Base-by-base conservation (phyloP, 2,797 vertebrate species). In the Enteromius anoplus region DNA sequence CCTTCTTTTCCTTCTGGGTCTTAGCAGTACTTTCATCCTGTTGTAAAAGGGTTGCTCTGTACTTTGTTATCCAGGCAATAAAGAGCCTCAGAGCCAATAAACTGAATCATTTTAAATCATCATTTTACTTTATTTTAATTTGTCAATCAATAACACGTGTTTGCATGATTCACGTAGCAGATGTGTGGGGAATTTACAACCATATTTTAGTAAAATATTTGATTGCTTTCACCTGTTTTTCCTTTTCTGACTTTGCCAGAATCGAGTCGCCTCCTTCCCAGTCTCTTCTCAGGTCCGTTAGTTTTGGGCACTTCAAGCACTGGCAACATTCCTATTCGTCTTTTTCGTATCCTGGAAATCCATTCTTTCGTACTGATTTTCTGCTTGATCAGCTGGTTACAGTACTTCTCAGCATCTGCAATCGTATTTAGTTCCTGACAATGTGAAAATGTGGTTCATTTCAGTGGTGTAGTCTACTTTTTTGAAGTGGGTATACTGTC, bases 1-100 rank as follows among this genome's bases (percentile, higher is more conserved):
- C 88, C 82, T 92, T 92, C 82, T 93, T 95, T 81, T 4, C 92
- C 84, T 95, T 95, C 86, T 95, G 93, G 82, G 95, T 91, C 85
- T 93, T 93, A 82, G 90, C 65, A 0, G 93, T 91, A 7, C 89
- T 90, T 70, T 96, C 93, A 49, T 96, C 94, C 60, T 26, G 60
- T 82, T 95, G 92, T 5, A 87, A 91, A 71, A 95, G 92, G 80
- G 96, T 93, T n/a, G 89, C 88, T 92, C 42, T 84, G 77, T 64
- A 93, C 93, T 89, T 92, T 93, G 45, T 88, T 89, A 83, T 95
- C 94, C 88, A 93, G 89, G 83, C 91, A 87, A 93, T 95, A 58
- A 83, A 88, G 65, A 58, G 26, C 32, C 62, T 80, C 26, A 68
- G 15, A 83, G 49, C 53, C 32, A 66, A 70, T 85, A 80, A 72